Percentiles rank a stretch among this genome's conserved stretches.
Evolutionary conservation across 2,888 invertebrate species (phyloP).

Genomic region (Orthosia cruda): DNA sequence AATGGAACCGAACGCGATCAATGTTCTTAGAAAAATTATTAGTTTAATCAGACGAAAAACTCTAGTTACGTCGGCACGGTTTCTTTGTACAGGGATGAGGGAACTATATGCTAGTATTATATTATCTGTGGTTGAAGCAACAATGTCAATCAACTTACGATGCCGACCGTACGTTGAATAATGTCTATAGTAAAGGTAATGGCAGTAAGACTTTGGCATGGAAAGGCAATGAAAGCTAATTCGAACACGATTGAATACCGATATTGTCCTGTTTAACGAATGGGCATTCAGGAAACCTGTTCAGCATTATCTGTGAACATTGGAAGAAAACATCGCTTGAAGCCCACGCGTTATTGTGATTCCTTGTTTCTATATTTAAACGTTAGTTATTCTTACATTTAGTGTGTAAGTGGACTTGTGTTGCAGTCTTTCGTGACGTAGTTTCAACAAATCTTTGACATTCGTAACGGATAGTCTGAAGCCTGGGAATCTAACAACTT

Average conservation of each 20-base stretch:
- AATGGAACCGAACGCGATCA: too few relatives aligned
- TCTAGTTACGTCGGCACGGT: too few relatives aligned
- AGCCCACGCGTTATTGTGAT: conserved; percentile 54
- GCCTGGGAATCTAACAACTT: too few relatives aligned
- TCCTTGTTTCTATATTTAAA: conserved; percentile 1
- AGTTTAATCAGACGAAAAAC: too few relatives aligned
- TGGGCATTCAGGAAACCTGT: conserved; percentile 37
- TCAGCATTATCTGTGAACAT: conserved; percentile 32
- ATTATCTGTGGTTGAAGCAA: not conserved
- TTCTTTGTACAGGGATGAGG: too few relatives aligned
- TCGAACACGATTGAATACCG: conserved; percentile 48
- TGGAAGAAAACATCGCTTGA: conserved; percentile 43
- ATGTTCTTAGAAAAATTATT: too few relatives aligned
- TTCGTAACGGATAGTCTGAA: too few relatives aligned
- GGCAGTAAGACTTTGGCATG: conserved; percentile 26
- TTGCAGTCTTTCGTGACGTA: not conserved
- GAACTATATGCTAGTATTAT: too few relatives aligned
- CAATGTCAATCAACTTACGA: not conserved
- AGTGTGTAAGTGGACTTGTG: not conserved
- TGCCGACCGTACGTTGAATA: conserved; percentile 5
- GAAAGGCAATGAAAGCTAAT: conserved; percentile 50
- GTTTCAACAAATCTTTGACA: too few relatives aligned
- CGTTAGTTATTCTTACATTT: not conserved
- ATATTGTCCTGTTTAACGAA: conserved; percentile 51
- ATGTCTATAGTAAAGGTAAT: not conserved